phyloP scores from a whole-genome alignment of 1,140 invertebrate species.

The Brachionus asplanchnoidis region DNA sequence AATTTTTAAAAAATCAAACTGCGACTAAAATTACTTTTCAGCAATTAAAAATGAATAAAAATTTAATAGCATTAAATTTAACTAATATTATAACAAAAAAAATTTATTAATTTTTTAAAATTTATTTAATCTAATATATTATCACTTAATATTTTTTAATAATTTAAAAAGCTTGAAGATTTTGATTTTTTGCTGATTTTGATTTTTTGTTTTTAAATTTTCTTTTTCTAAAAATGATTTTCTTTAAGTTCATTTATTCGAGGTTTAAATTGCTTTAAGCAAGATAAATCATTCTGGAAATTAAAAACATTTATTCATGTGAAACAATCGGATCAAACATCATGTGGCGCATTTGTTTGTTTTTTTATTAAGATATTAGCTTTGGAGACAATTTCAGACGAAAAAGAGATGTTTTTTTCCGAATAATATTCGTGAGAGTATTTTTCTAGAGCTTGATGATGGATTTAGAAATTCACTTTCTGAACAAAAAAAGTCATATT shows the following conservation, averaged over 20 bases:
- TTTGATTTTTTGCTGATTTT: not conserved
- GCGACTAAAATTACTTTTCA: no score
- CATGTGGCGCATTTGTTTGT: not conserved
- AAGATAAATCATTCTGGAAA: not conserved
- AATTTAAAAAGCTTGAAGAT: not conserved
- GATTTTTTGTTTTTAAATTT: not conserved
- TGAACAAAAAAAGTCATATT: not conserved
- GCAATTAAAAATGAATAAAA: no score
- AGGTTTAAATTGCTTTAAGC: not conserved
- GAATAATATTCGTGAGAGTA: not conserved
- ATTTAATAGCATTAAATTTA: no score
- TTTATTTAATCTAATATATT: no score
- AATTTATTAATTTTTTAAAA: no score
- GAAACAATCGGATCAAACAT: not conserved
- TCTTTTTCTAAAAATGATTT: not conserved
- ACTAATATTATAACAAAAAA: no score
- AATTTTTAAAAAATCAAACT: no score
- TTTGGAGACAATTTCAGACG: not conserved
- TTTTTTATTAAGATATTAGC: not conserved
- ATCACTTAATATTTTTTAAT: not conserved
- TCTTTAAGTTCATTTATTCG: not conserved
- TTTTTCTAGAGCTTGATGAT: not conserved
- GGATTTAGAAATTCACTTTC: not conserved
- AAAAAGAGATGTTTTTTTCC: not conserved
- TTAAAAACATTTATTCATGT: not conserved